A percentile compares a stretch with the other conserved stretches of the same genome.
Evolutionary conservation across 2,113 vertebrate genomes (phyloP).

Genomic region (Osmerus mordax): DNA sequence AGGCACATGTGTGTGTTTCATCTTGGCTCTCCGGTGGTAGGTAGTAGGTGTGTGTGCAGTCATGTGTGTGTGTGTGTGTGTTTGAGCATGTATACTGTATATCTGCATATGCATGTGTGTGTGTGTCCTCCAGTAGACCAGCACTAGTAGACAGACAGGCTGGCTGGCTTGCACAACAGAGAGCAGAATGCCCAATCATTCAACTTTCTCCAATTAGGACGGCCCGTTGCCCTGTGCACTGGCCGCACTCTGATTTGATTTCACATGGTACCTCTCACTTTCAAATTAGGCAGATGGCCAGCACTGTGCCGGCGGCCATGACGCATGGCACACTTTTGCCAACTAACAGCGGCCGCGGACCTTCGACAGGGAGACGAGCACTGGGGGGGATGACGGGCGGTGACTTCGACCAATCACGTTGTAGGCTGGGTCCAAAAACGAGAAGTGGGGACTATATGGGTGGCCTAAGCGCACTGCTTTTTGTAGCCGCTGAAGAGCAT

Average conservation of each 20-base stretch:
- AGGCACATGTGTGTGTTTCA: too few species aligned
- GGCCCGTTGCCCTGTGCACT: conserved; percentile 23
- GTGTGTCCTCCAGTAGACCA: not conserved
- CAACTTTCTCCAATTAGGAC: conserved; percentile 33
- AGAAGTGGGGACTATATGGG: conserved; percentile 42
- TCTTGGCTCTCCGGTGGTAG: too few species aligned
- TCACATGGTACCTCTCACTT: conserved; percentile 45
- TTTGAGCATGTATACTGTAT: too few species aligned
- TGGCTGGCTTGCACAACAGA: too few species aligned
- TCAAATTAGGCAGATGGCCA: conserved; percentile 56
- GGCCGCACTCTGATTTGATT: conserved; percentile 51
- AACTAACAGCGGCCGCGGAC: not conserved
- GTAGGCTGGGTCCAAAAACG: conserved; percentile 28
- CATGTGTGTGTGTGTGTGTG: not conserved
- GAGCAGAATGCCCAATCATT: not conserved
- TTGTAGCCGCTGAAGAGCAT: conserved; percentile 35
- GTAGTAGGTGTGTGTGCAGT: not conserved
- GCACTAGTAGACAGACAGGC: not conserved
- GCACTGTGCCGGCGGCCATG: conserved; percentile 31
- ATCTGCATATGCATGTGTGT: not conserved
- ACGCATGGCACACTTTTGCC: conserved; percentile 19
- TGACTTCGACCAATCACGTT: not conserved
- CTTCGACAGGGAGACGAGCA: not conserved
- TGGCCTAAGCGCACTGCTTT: conserved; percentile 54
- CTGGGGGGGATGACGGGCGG: not conserved